phyloP scores from a whole-genome alignment of 2,113 vertebrate species.

The Seriola quinqueradiata region DNA sequence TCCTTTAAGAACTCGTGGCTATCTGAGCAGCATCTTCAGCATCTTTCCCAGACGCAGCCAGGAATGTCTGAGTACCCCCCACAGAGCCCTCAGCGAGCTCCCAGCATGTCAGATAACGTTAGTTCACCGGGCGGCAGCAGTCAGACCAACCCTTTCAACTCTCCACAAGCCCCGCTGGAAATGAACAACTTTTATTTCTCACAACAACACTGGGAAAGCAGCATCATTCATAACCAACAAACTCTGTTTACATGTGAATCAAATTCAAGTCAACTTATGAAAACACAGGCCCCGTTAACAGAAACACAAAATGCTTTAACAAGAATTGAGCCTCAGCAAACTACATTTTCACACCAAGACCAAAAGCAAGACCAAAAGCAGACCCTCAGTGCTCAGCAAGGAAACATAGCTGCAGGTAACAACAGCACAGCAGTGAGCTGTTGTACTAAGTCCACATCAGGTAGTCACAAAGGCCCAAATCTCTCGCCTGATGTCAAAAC shows the following conservation, averaged over 20 bases:
- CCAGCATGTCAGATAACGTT: neutral
- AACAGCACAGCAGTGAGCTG: neutral
- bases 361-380: slow-evolving; percentile 4
- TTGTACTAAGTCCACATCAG: neutral
- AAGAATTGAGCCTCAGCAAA: slow-evolving; percentile 6
- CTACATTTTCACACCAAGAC: slow-evolving; percentile 18
- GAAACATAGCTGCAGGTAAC: neutral
- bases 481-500: slow-evolving; percentile 10
- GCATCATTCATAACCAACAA: slow-evolving; percentile 10
- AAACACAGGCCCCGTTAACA: neutral
- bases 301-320: neutral
- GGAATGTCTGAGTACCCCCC: slow-evolving; percentile 55
- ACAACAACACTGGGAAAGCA: slow-evolving; percentile 50
- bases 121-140: neutral
- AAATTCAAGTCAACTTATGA: neutral
- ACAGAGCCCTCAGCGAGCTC: slow-evolving; percentile 27
- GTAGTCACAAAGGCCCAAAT: neutral
- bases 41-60: slow-evolving; percentile 54
- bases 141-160: neutral
- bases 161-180: slow-evolving; percentile 30
- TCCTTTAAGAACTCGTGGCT: slow-evolving; percentile 34
- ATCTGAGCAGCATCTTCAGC: slow-evolving; percentile 36
- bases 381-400: neutral
- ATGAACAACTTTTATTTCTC: slow-evolving; percentile 24
- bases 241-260: slow-evolving; percentile 4